These are phyloP conservation scores for Tipula helvola DNA, from an alignment of 2,888 invertebrate species.

Conservation along the genomic window DNA sequence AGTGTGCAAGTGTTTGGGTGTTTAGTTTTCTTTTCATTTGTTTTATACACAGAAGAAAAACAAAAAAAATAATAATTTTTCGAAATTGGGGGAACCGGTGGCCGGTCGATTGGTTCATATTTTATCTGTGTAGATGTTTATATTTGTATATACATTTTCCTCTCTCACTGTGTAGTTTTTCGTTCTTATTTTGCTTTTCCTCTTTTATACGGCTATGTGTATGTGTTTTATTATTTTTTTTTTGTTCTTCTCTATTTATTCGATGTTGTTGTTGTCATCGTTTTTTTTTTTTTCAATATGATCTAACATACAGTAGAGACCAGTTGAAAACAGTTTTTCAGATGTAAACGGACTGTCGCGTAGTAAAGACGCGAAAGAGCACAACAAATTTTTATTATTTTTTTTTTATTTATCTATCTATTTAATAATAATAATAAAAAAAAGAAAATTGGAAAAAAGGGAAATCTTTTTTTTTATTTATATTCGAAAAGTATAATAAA, in stretches of 20 bases:
- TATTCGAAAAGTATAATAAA: background rate
- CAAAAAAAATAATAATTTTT: background rate
- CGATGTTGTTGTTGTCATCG: background rate
- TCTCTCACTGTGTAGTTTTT: background rate
- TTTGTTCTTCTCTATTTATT: background rate
- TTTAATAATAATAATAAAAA: background rate
- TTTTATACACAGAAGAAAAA: background rate
- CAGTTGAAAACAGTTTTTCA: slow-evolving; percentile 20
- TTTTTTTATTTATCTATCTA: slow-evolving; percentile 5
- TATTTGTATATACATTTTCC: background rate
- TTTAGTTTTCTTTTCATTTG: background rate
- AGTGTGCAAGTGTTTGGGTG: background rate
- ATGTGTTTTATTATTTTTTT: background rate
- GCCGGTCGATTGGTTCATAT: slow-evolving; percentile 10
- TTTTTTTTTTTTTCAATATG: background rate
- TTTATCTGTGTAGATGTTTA: background rate
- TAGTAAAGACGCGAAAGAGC: slow-evolving; percentile 30
- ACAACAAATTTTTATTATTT: background rate
- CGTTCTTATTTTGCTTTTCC: background rate
- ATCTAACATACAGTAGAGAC: slow-evolving; percentile 8
- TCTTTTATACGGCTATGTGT: background rate
- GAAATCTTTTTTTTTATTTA: background rate
- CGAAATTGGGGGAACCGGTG: slow-evolving; percentile 5
- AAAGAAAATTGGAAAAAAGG: background rate
- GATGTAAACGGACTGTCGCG: slow-evolving; percentile 37